Conservation (phyloP, 2,113 vertebrate species). For the Kryptolebias marmoratus region DNA sequence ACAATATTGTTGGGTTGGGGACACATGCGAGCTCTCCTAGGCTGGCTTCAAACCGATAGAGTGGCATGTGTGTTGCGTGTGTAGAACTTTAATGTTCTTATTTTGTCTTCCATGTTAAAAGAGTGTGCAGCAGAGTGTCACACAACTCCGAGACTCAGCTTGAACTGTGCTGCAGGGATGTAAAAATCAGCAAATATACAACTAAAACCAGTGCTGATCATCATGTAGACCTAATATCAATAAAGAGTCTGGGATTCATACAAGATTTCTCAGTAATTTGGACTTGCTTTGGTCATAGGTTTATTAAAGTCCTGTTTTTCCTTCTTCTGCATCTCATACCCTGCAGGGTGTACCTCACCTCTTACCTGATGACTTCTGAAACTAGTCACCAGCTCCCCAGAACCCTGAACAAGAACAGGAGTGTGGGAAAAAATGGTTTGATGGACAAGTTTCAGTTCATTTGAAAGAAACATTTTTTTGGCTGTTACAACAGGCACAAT, state of each 20-base stretch:
- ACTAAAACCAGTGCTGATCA: background rate
- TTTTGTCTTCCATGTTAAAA: background rate
- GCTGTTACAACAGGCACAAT: background rate
- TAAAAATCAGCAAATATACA: background rate
- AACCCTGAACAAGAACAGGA: too few species aligned
- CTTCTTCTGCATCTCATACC: too few species aligned
- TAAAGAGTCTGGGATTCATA: too few species aligned
- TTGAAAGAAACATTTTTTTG: background rate
- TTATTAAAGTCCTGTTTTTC: too few species aligned
- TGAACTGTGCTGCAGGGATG: background rate
- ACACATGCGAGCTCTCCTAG: background rate
- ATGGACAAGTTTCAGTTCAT: too few species aligned
- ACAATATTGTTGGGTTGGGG: conserved; percentile 16
- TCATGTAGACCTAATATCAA: background rate
- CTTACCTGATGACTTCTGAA: too few species aligned
- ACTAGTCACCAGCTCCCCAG: too few species aligned
- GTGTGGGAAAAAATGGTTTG: too few species aligned
- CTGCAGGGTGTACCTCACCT: too few species aligned
- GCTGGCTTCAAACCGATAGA: background rate
- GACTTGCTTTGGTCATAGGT: too few species aligned
- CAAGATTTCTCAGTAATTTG: too few species aligned
- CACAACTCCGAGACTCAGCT: background rate
- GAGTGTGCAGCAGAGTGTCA: background rate
- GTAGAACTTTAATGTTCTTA: background rate
- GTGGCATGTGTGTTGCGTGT: background rate